phyloP scores from a whole-genome alignment of 1,140 invertebrate species.

The Zaprionus davidi region DNA sequence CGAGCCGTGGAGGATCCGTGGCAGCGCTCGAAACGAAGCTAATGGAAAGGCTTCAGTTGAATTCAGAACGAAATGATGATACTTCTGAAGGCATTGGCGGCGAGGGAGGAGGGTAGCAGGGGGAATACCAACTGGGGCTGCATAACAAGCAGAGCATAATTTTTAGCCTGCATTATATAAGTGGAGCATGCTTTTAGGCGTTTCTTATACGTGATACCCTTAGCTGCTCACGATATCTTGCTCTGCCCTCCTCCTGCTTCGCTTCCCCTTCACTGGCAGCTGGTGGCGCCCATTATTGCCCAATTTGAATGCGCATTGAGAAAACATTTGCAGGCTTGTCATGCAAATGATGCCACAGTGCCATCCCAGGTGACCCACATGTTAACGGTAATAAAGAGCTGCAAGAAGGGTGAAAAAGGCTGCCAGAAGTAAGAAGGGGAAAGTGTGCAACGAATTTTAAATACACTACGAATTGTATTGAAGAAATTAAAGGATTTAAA shows the following conservation, averaged over 20 bases:
- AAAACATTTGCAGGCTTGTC: constrained; percentile 60
- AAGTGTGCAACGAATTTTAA: not conserved
- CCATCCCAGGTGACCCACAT: constrained; percentile 73
- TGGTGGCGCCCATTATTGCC: constrained; percentile 48
- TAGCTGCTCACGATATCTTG: not conserved
- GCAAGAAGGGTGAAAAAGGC: constrained; percentile 10
- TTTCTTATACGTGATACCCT: constrained; percentile 12
- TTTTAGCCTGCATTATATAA: constrained; percentile 51
- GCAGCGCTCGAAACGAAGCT: constrained; percentile 58
- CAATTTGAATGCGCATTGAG: constrained; percentile 63
- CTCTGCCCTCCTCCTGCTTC: not conserved
- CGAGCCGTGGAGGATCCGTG: not conserved
- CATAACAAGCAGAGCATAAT: constrained; percentile 51
- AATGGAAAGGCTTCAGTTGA: constrained; percentile 58
- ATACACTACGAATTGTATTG: constrained; percentile 9
- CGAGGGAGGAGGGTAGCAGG: not conserved
- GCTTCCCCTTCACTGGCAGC: no score
- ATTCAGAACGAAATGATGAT: constrained; percentile 53
- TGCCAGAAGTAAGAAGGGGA: not conserved
- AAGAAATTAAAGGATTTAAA: not conserved
- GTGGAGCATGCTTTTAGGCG: constrained; percentile 56
- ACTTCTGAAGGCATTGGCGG: constrained; percentile 3
- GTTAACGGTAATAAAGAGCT: constrained; percentile 68
- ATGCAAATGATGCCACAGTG: constrained; percentile 64
- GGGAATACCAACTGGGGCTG: constrained; percentile 17